Base-by-base conservation (phyloP, 2,888 invertebrate species). In the Phlogophora meticulosa region DNA sequence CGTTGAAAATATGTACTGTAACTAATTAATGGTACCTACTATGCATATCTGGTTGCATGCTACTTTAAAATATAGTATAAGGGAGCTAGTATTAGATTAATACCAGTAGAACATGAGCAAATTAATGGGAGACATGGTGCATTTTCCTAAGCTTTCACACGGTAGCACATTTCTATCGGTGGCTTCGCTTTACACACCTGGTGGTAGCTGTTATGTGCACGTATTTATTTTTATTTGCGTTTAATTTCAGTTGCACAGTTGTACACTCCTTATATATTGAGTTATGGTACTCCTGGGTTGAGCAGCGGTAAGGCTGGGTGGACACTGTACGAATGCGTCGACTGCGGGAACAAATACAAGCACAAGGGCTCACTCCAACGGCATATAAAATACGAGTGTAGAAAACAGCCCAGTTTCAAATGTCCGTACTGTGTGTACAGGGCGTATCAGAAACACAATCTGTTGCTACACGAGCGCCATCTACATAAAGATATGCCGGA, bases 321-420 rank as follows among this genome's bases (percentile, higher is more conserved):
- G 95, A 94, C 95, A 61, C 90, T 95, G 81, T 96, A 96, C 88
- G 96, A 96, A 75, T 97, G 97, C 94, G 96, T 96, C 85, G 96
- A 96, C 85, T 98, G 98, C 92, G 97, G 97, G 80, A 98, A 98
- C 95, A 96, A 97, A 84, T 98, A 98, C 96, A 97, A 97, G 93
- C 97, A 97, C 92, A 97, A 97, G 88, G 97, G 97, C 82, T 97
- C 97, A 74, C 95, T 98, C 85, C 97, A 97, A 90, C 96, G 98
- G 66, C 98, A 98, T 91, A 96, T 97, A 85, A 97, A 97, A 87
- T 97, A 97, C 92, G 98, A 98, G 90, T 98, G 98, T 88, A 96
- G 96, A 79, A 97, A 97, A 88, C 96, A 96, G 82, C 97, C 97
- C 22, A 96, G 97, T 87, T 97, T 97, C 94, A 96, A 97, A 89